Base-by-base conservation (phyloP, 2,888 invertebrate genomes). In the Papilio protenor region DNA sequence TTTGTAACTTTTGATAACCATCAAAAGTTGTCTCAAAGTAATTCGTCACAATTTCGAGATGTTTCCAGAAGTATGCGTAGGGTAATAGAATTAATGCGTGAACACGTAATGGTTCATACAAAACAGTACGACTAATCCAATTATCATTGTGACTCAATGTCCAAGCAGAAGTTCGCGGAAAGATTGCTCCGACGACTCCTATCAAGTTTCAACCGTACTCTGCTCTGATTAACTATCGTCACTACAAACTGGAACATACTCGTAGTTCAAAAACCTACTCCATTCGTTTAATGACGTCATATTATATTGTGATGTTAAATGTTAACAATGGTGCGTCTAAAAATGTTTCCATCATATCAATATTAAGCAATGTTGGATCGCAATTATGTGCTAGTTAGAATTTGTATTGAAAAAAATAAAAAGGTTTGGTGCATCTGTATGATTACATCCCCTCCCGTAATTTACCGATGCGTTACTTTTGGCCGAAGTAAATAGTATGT, bases 151-250 rank as follows among this genome's bases (percentile, higher is more conserved):
- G 92, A 90, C 87, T 91, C 90, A 90, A 87, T 87, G 85, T 86
- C 83, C 84, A 83, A 78, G 82, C 78, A 84, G 85, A 87, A 86
- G 87, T 91, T 91, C 91, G 85, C 87, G 89, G 92, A 92, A 91
- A 87, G 88, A 85, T 87, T 87, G 83, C 79, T 75, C 69, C 21
- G 33, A 52, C 55, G 40, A 14, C n/a, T 59, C 70, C 57, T 70
- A 55, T 75, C 69, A 47, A 18, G 47, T 76, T 76, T 45, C 75
- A 76, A 23, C 59, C 23, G 47, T 47, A 57, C 75, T 66, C 49
- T 27, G 8, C 12, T 45, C 57, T 75, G 70, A 69, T 47, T 76
- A 70, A 76, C 14, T 47, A 47, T 59, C 55, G 69, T 69, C 52
- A 75, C 55, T 66, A 69, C 81, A 73, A 75, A 81, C 82, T 81